Evolutionary conservation across 2,888 invertebrate species (phyloP), one percentile per base, ranked within the genome.

Genomic region (Dolichomitus sp.): DNA sequence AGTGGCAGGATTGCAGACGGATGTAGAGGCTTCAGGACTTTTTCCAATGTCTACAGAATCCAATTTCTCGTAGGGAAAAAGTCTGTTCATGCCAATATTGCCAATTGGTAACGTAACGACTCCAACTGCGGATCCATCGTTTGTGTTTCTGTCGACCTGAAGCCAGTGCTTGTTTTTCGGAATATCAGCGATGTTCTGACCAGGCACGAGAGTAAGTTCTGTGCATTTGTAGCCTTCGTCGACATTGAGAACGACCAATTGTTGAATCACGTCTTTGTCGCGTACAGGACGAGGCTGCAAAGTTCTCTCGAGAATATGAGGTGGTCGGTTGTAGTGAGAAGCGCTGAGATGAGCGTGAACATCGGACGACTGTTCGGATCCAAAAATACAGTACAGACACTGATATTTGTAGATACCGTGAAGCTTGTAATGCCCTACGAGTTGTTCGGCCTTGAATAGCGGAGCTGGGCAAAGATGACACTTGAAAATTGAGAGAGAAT

Each of bases 381-480:
- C 95, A 85, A 90, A 91, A 0, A 90, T 61, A 85, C 95, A 95
- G 87, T 95, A 95, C 3, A 94, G 90, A 83, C 95, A 95, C 81
- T 95, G 94, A 79, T 93, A 95, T 27, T 92, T 92, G 69, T 91
- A 92, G 63, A 94, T 93, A 1, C 92, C 91, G 74, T 95, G 95
- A 5, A 81, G 61, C 23, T 92, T 92, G 84, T 94, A 94, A 87
- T 95, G 95, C 19, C 80, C 75, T 6, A 93, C 84, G 4, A 93
- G 84, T 37, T 87, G 86, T 11, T 89, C 88, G 19, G 90, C 80
- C n/a, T 87, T 88, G 0, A 72, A n/a, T 2, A 76, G 94, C 0
- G 94, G 94, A 66, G 94, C 93, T 0, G 94, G 94, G 63, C 94
- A 94, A 2, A 91, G 79, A 0, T 95, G 95, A 80, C 96, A 96